Conservation (phyloP, 2,113 vertebrate genomes). For the Eptesicus fuscus region DNA sequence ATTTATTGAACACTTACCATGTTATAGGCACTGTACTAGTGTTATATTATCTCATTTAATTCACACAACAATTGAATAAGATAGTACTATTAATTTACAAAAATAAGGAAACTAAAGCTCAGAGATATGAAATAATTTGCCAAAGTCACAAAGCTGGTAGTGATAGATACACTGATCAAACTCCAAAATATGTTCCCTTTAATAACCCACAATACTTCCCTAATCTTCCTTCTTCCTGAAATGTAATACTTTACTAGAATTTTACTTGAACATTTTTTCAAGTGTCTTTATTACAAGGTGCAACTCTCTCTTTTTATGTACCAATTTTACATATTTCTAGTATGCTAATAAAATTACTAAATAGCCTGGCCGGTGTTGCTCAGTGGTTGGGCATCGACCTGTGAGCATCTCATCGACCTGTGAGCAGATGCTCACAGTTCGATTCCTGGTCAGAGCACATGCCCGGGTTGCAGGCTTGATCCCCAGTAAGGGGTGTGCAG, state of each 20-base stretch:
- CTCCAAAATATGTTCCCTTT: not conserved
- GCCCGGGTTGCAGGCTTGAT: no score
- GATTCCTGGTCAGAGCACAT: no score
- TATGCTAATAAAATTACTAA: not conserved
- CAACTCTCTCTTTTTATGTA: not conserved
- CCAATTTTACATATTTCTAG: not conserved
- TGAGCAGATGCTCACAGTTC: no score
- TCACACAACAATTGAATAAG: not conserved
- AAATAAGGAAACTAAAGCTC: conserved; percentile 33
- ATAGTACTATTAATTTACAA: conserved; percentile 27
- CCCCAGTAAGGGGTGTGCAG: no score
- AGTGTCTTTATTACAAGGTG: not conserved
- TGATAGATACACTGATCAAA: not conserved
- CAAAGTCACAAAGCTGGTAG: not conserved
- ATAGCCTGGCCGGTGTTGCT: not conserved
- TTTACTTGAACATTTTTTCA: conserved; percentile 27
- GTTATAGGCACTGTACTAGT: not conserved
- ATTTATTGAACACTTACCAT: not conserved
- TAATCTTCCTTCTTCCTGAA: conserved; percentile 12
- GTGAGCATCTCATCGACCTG: no score
- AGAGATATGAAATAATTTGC: conserved; percentile 12
- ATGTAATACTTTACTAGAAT: not conserved
- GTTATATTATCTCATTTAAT: not conserved
- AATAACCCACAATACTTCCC: not conserved
- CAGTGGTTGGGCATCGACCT: no score